Evolutionary conservation across 2,888 invertebrate genomes (phyloP), one percentile per base, ranked within the genome.

Genomic region (Drosophila koepferae): DNA sequence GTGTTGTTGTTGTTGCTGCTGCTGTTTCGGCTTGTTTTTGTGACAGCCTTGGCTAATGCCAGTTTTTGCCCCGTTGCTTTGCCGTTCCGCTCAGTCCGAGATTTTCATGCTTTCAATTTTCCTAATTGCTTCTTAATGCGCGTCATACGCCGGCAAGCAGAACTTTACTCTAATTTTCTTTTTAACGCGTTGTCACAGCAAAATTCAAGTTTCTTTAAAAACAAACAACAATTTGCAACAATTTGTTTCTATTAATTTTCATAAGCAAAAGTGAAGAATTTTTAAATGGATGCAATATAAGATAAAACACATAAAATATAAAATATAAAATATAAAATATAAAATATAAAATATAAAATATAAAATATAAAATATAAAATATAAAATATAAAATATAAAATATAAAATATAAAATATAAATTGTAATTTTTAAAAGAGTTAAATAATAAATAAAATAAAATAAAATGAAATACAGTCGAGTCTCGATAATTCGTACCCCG

Each of bases 101-200:
- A 74, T 82, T 82, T 78, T 63, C 65, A 54, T 74, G 49, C 59
- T 72, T 83, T 80, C 81, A 90, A 89, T 86, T 84, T 90, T 82
- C 84, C 59, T 84, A 90, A 84, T 84, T 90, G 89, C 84, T 71
- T 86, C 74, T 69, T 74, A 88, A 88, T 86, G 84, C 44, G 58
- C 65, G 67, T 77, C 76, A 81, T 63, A 77, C 77, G 65, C 55
- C 63, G 69, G 44, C 81, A 63, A 81, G 81, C 63, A 63, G 58
- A 77, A 78, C 62, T 73, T 77, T 58, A 43, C 63, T 49, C 60
- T 66, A 77, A 60, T 63, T 70, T 76, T 44, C 48, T 56, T 77
- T 77, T 77, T 59, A 81, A 66, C 66, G 77, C 81, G 60, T 72
- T 71, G 46, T 60, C 61, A 44, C 54, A 46, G 28, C 43, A 18